Evolutionary conservation across 2,888 invertebrate species (phyloP).

Genomic region (Trichopria drosophilae): DNA sequence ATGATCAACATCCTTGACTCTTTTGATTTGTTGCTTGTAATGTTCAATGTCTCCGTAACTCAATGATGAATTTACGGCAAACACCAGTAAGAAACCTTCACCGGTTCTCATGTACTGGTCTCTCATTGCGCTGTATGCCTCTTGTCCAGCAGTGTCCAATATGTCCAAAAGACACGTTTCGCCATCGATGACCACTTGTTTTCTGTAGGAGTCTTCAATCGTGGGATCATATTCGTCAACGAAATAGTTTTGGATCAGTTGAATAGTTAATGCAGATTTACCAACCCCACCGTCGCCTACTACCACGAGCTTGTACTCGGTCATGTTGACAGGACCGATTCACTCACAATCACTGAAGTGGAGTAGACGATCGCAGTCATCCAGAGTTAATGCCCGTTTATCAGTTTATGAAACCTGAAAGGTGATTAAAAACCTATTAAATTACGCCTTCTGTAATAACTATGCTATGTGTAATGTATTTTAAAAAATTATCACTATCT

Average conservation of each 20-base stretch:
- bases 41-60: conserved; percentile 86
- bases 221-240: conserved; percentile 99
- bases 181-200: conserved; percentile 90
- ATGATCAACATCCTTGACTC: conserved; percentile 99
- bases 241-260: conserved; percentile 96
- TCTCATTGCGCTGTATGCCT: conserved; percentile 99
- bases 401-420: too few relatives aligned
- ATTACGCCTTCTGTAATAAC: too few relatives aligned
- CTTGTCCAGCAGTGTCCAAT: conserved; percentile 98
- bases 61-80: conserved; percentile 98
- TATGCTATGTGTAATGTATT: too few relatives aligned
- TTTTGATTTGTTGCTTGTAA: conserved; percentile 95
- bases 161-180: conserved; percentile 99
- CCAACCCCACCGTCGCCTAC: conserved; percentile 98
- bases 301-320: conserved; percentile 96
- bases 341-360: too few relatives aligned
- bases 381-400: too few relatives aligned
- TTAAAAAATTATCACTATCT: too few relatives aligned
- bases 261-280: conserved; percentile 96
- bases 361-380: too few relatives aligned
- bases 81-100: conserved; percentile 97
- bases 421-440: too few relatives aligned
- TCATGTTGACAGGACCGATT: too few relatives aligned
- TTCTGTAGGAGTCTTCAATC: conserved; percentile 98
- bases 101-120: conserved; percentile 99